Conservation (phyloP, 2,888 invertebrate species). For the Apodemia duryi region DNA sequence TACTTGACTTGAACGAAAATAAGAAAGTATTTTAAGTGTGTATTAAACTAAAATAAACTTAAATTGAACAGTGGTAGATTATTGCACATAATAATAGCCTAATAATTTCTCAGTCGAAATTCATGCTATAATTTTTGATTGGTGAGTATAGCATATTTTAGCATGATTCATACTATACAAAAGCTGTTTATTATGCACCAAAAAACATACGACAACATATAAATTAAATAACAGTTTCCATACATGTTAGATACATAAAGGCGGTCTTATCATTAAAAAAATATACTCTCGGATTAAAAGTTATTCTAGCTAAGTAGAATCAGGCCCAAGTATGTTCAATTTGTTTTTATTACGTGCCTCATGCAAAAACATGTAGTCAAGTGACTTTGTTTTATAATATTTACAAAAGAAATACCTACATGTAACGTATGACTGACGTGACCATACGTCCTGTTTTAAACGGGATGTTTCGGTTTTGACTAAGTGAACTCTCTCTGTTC, state of each 20-base stretch:
- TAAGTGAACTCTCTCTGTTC: too few species aligned
- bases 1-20: background rate
- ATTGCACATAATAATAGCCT: background rate
- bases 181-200: too few species aligned
- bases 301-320: background rate
- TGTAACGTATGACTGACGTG: background rate
- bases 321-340: background rate
- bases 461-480: too few species aligned
- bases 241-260: too few species aligned
- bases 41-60: too few species aligned
- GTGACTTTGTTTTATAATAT: conserved; percentile 1
- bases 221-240: too few species aligned
- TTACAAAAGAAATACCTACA: background rate
- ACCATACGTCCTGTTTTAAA: too few species aligned
- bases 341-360: background rate
- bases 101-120: background rate
- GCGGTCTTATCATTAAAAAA: background rate
- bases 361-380: background rate
- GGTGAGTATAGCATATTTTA: background rate
- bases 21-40: background rate
- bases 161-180: background rate
- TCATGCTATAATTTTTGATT: background rate
- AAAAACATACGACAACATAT: too few species aligned
- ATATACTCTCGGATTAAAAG: background rate
- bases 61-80: too few species aligned